Percentiles rank a stretch among this genome's conserved stretches.
These are phyloP conservation scores for Diplolepis rosae DNA, from an alignment of 2,888 invertebrate species.

Conservation along the genomic window DNA sequence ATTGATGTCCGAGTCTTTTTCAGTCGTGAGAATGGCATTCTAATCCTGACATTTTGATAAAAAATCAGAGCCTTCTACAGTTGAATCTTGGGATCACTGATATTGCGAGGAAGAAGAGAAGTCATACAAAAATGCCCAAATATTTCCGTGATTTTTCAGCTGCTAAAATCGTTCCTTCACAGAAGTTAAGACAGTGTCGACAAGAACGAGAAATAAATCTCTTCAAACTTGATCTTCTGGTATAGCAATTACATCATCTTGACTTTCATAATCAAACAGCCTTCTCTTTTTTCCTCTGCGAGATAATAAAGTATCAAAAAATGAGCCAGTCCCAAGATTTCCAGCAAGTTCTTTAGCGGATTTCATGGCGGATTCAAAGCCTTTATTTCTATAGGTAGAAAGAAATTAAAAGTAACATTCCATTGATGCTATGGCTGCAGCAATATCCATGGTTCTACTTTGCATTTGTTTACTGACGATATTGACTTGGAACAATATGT, in stretches of 20 bases:
- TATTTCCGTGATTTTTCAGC: slow-evolving; percentile 21
- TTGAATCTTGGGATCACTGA: background rate
- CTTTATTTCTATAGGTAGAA: no score
- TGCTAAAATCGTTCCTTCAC: slow-evolving; percentile 29
- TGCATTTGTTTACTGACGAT: slow-evolving; percentile 24
- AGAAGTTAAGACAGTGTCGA: slow-evolving; percentile 20
- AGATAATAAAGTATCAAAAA: slow-evolving; percentile 6
- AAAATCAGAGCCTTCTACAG: background rate
- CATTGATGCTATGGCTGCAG: background rate
- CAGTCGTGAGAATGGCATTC: slow-evolving; percentile 3
- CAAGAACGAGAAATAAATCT: slow-evolving; percentile 5
- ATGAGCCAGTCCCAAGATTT: slow-evolving; percentile 17
- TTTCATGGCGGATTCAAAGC: no score
- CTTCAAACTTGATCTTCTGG: slow-evolving; percentile 24
- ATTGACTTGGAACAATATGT: slow-evolving; percentile 22
- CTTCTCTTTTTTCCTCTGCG: slow-evolving; percentile 27
- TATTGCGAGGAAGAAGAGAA: background rate
- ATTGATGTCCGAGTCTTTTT: slow-evolving; percentile 31
- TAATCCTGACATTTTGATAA: slow-evolving; percentile 22
- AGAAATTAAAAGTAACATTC: no score
- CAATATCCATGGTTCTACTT: slow-evolving; percentile 6
- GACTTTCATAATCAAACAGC: slow-evolving; percentile 33
- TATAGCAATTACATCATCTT: slow-evolving; percentile 7
- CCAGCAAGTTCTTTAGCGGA: slow-evolving; percentile 23
- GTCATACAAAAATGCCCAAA: slow-evolving; percentile 32